A percentile compares a stretch with the other conserved stretches of the same genome.
These are phyloP conservation scores for Ctenomys sociabilis DNA, from an alignment of 2,113 vertebrate genomes.

Conservation along the genomic window DNA sequence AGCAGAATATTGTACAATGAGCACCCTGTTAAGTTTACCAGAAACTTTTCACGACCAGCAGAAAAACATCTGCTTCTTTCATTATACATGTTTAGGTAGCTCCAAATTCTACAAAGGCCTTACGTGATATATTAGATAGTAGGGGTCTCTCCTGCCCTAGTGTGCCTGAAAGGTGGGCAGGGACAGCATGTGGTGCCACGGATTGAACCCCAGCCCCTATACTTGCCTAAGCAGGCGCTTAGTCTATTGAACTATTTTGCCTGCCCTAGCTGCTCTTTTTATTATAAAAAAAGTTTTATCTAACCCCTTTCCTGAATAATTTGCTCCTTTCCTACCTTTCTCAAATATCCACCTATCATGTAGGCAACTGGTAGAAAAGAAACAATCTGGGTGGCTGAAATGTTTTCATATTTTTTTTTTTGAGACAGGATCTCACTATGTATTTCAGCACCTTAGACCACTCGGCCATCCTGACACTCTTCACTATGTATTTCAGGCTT, in stretches of 20 bases:
- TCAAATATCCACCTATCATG: conserved; percentile 10
- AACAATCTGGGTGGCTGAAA: neutral
- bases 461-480: too few species aligned
- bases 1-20: conserved; percentile 28
- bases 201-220: too few species aligned
- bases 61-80: conserved; percentile 35
- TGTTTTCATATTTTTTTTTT: neutral
- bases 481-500: neutral
- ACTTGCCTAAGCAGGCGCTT: too few species aligned
- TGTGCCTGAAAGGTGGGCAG: too few species aligned
- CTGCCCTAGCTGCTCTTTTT: conserved; percentile 25
- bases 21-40: neutral
- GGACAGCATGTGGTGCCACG: too few species aligned
- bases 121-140: neutral
- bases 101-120: conserved; percentile 21
- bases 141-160: neutral
- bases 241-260: too few species aligned
- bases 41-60: conserved; percentile 38
- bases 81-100: neutral
- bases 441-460: too few species aligned
- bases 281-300: conserved; percentile 37
- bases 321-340: neutral
- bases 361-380: neutral
- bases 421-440: neutral
- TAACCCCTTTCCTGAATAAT: conserved; percentile 33